Conservation (phyloP, 2,113 vertebrate species). For the Hiodon tergisus region DNA sequence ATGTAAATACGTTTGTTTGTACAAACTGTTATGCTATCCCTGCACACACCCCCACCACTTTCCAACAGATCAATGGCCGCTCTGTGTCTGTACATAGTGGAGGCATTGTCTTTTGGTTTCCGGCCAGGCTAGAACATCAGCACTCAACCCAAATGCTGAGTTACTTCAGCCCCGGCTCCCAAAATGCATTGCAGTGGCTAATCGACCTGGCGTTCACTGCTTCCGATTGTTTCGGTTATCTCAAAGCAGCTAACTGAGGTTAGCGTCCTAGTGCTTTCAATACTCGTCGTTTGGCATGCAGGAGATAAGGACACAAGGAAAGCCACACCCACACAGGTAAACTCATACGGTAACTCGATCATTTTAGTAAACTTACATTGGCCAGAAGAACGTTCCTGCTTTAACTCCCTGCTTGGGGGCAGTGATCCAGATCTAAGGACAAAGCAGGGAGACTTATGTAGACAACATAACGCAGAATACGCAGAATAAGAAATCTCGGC, state of each 20-base stretch:
- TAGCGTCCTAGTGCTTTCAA: too few species aligned
- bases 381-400: conserved; percentile 96
- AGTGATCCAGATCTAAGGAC: conserved; percentile 88
- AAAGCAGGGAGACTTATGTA: neutral
- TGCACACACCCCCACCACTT: neutral
- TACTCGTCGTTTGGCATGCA: too few species aligned
- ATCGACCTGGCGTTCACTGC: too few species aligned
- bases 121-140: conserved; percentile 2
- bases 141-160: neutral
- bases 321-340: neutral
- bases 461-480: neutral
- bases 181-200: too few species aligned
- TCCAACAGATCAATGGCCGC: conserved; percentile 22
- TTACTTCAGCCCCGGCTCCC: neutral
- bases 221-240: too few species aligned
- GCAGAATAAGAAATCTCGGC: too few species aligned
- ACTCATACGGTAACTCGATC: neutral
- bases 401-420: conserved; percentile 89
- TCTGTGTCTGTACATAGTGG: conserved; percentile 16
- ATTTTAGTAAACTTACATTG: conserved; percentile 73
- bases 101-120: conserved; percentile 15
- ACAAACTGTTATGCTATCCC: neutral
- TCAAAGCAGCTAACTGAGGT: too few species aligned
- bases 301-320: neutral
- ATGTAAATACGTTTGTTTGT: neutral